phyloP scores from a whole-genome alignment of 2,888 invertebrate species.

The Cryptops parisi region DNA sequence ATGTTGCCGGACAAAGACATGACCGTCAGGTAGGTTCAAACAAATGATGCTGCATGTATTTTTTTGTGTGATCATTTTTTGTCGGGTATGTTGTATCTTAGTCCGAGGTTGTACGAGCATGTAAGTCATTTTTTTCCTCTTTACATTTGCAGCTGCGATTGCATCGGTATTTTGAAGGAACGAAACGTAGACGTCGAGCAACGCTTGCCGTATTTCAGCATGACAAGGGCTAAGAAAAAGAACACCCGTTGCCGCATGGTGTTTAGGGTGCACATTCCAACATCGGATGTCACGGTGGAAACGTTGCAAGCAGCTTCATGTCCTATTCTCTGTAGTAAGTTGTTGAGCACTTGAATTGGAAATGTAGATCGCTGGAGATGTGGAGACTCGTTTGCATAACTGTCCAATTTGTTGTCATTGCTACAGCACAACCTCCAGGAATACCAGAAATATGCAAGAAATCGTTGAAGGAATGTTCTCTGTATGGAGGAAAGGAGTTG shows the following conservation, averaged over 20 bases:
- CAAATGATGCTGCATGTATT: background rate
- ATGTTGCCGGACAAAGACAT: constrained; percentile 79
- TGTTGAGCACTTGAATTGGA: too few relatives aligned
- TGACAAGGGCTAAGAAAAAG: constrained; percentile 56
- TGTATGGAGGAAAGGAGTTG: constrained; percentile 63
- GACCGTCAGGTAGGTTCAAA: constrained; percentile 58
- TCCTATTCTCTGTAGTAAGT: constrained; percentile 84
- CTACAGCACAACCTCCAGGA: constrained; percentile 74
- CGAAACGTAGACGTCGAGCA: constrained; percentile 91
- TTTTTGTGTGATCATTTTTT: too few relatives aligned
- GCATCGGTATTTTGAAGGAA: constrained; percentile 89
- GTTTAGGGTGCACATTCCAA: constrained; percentile 68
- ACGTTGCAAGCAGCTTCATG: constrained; percentile 78
- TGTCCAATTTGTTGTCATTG: constrained; percentile 6
- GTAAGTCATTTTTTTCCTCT: background rate
- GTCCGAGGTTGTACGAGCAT: too few relatives aligned
- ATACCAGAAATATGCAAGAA: constrained; percentile 84
- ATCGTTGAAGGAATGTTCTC: constrained; percentile 63
- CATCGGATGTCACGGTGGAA: constrained; percentile 60
- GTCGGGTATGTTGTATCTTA: too few relatives aligned
- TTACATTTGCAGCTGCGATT: constrained; percentile 59
- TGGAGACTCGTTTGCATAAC: background rate
- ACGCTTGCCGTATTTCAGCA: constrained; percentile 42
- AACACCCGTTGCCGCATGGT: constrained; percentile 90
- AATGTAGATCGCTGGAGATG: background rate